These are phyloP conservation scores for Malthinus seriepunctatus DNA, from an alignment of 2,888 invertebrate species.

Conservation along the genomic window DNA sequence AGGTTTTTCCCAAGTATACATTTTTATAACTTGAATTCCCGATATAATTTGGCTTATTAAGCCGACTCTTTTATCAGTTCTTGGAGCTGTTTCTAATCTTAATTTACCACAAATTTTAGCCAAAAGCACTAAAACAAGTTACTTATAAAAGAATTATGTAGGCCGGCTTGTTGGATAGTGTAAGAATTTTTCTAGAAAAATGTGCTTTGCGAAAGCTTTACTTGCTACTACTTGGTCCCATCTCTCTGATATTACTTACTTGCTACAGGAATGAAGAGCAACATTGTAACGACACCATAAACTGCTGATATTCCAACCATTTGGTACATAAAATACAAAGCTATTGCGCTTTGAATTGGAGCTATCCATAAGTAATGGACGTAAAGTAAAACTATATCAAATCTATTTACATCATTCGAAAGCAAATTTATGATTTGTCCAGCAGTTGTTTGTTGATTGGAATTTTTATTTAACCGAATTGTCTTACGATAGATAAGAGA, in stretches of 20 bases:
- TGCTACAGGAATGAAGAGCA: constrained; percentile 57
- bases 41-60: constrained; percentile 89
- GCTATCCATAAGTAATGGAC: constrained; percentile 80
- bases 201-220: too few species aligned
- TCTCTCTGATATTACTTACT: constrained; percentile 50
- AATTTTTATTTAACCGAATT: constrained; percentile 64
- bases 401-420: constrained; percentile 82
- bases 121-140: constrained; percentile 45
- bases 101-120: too few species aligned
- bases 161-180: too few species aligned
- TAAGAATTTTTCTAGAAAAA: too few species aligned
- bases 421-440: constrained; percentile 83
- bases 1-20: constrained; percentile 94
- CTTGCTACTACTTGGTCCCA: too few species aligned
- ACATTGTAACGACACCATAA: constrained; percentile 61
- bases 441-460: constrained; percentile 78
- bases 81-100: constrained; percentile 74
- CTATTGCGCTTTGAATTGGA: constrained; percentile 70
- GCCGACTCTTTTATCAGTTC: constrained; percentile 83
- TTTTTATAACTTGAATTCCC: constrained; percentile 91
- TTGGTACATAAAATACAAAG: constrained; percentile 62
- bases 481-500: constrained; percentile 78
- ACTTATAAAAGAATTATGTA: constrained; percentile 52
- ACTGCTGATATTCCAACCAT: constrained; percentile 59
- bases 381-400: constrained; percentile 70